Evolutionary conservation across 2,888 invertebrate genomes (phyloP).

Genomic region (Athalia rosae): DNA sequence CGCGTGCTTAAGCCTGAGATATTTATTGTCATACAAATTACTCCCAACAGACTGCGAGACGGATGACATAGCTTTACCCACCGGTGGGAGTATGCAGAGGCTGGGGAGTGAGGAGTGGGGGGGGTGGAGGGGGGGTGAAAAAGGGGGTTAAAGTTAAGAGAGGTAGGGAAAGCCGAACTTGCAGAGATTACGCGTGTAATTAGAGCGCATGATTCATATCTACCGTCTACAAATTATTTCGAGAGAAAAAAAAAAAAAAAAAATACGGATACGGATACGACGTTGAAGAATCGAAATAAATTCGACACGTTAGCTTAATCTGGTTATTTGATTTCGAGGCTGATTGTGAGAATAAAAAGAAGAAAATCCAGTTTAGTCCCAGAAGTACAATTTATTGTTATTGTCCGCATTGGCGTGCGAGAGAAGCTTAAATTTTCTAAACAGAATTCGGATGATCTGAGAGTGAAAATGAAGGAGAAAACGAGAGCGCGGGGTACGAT

Average conservation of each 20-base stretch:
- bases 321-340: not conserved
- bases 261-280: no score
- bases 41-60: constrained; percentile 53
- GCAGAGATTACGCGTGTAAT: constrained; percentile 45
- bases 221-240: not conserved
- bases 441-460: not conserved
- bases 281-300: no score
- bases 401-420: no score
- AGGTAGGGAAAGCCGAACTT: constrained; percentile 41
- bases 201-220: constrained; percentile 43
- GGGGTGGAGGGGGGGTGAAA: constrained; percentile 45
- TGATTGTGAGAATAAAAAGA: not conserved
- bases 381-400: no score
- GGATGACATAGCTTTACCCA: constrained; percentile 51
- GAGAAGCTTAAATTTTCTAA: no score
- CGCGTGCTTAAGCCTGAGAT: constrained; percentile 49
- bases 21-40: constrained; percentile 58
- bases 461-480: constrained; percentile 30
- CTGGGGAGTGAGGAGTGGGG: constrained; percentile 43
- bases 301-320: no score
- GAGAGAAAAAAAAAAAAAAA: not conserved
- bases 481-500: not conserved
- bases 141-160: constrained; percentile 45
- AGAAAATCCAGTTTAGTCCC: not conserved
- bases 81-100: constrained; percentile 52